Conservation (phyloP, 1,140 invertebrate species). For the Doryteuthis pealeii region DNA sequence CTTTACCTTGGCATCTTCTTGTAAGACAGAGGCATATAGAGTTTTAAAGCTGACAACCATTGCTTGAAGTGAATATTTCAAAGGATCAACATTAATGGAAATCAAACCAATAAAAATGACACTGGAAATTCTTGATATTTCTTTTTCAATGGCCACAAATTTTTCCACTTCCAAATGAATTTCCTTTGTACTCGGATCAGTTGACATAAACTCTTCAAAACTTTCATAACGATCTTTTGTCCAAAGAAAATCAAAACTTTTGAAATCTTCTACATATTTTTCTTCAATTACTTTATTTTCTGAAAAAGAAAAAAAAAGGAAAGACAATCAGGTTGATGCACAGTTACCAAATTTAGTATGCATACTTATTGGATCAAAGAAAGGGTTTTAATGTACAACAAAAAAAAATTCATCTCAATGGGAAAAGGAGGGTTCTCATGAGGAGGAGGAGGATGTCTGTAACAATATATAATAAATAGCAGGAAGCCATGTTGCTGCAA, state of each 20-base stretch:
- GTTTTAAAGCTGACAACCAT: constrained; percentile 60
- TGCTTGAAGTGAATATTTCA: constrained; percentile 57
- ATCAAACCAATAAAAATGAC: constrained; percentile 52
- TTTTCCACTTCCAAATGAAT: constrained; percentile 54
- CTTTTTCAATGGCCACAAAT: constrained; percentile 45
- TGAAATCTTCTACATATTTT: constrained; percentile 57
- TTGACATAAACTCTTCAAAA: constrained; percentile 56
- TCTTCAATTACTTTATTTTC: constrained; percentile 48
- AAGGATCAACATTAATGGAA: constrained; percentile 53
- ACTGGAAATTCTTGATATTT: constrained; percentile 52
- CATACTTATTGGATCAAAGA: too few relatives aligned
- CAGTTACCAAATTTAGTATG: too few relatives aligned
- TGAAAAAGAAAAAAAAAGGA: constrained; percentile 34
- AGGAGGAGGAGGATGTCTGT: too few relatives aligned
- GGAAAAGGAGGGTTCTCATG: too few relatives aligned
- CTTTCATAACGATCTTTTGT: constrained; percentile 59
- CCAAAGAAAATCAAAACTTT: constrained; percentile 60
- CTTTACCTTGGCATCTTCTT: constrained; percentile 59
- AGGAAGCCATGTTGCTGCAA: too few relatives aligned
- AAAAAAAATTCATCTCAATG: too few relatives aligned
- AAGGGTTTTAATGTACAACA: too few relatives aligned
- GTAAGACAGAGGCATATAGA: constrained; percentile 56
- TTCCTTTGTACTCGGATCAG: constrained; percentile 50
- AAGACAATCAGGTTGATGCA: too few relatives aligned
- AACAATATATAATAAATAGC: too few relatives aligned